A percentile compares a stretch with the other conserved stretches of the same genome.
Evolutionary conservation across 2,113 vertebrate species (phyloP).

Genomic region (Platysteira castanea): DNA sequence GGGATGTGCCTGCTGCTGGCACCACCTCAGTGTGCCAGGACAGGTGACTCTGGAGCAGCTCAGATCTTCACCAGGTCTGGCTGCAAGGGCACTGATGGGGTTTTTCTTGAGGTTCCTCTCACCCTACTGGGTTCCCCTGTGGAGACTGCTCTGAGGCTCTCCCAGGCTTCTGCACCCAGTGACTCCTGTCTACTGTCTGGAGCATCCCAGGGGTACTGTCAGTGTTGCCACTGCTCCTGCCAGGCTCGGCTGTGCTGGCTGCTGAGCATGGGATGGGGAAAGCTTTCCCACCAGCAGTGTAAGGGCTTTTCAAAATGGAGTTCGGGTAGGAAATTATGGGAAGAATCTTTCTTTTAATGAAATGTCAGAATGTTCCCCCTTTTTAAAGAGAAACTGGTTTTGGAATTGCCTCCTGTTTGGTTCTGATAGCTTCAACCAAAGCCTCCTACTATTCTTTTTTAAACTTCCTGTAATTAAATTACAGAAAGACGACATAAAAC

Average conservation of each 20-base stretch:
- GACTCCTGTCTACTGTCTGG: not conserved
- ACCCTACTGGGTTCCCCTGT: fast-evolving
- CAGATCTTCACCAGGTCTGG: not conserved
- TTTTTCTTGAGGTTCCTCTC: not conserved
- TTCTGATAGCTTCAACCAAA: not conserved
- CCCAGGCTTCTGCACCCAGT: not conserved
- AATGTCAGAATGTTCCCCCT: not conserved
- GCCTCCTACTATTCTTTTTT: not conserved
- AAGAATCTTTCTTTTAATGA: not conserved
- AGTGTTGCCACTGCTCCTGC: not conserved
- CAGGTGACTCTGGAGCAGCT: not conserved
- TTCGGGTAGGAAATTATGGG: not conserved
- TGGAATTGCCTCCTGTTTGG: not conserved
- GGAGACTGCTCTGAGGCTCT: not conserved
- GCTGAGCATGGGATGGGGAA: not conserved
- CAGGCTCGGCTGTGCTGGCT: not conserved
- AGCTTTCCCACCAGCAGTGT: not conserved
- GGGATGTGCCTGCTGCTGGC: not conserved
- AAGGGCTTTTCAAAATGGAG: not conserved
- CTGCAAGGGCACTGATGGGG: not conserved
- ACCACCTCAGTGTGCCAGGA: not conserved
- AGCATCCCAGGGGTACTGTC: not conserved
- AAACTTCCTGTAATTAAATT: not conserved
- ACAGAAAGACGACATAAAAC: not conserved
- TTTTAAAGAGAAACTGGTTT: not conserved